Percentiles rank a stretch among this genome's conserved stretches.
Evolutionary conservation across 1,140 invertebrate genomes (phyloP).

Genomic region (Euura lappo): DNA sequence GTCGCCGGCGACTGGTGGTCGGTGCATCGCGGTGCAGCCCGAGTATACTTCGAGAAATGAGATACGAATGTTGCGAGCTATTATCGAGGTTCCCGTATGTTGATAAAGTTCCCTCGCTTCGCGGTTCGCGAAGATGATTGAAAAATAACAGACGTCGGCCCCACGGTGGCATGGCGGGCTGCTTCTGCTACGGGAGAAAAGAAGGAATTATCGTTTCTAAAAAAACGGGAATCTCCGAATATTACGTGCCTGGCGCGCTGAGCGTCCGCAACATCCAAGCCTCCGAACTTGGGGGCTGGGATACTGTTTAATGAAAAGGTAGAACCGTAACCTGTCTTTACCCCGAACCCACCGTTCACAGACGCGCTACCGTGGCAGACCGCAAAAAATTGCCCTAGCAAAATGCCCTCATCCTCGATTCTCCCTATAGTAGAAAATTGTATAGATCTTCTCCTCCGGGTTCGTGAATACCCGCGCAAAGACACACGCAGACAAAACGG

Average conservation of each 20-base stretch:
- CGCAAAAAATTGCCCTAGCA: conserved; percentile 1
- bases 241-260: neutral
- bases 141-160: conserved; percentile 5
- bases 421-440: neutral
- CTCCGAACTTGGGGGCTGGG: neutral
- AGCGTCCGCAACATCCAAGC: neutral
- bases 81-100: too few relatives aligned
- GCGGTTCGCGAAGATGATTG: neutral
- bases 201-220: neutral
- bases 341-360: neutral
- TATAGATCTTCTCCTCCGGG: neutral
- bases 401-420: neutral
- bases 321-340: conserved; percentile 7
- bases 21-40: too few relatives aligned
- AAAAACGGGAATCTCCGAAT: neutral
- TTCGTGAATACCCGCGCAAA: neutral
- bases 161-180: neutral
- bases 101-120: too few relatives aligned
- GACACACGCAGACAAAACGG: neutral
- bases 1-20: neutral
- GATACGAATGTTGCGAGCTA: too few relatives aligned
- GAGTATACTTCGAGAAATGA: too few relatives aligned
- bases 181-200: too few relatives aligned
- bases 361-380: neutral
- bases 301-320: conserved; percentile 7